Evolutionary conservation across 2,888 invertebrate genomes (phyloP), one percentile per base, ranked within the genome.

Genomic region (Phytoseiulus persimilis): DNA sequence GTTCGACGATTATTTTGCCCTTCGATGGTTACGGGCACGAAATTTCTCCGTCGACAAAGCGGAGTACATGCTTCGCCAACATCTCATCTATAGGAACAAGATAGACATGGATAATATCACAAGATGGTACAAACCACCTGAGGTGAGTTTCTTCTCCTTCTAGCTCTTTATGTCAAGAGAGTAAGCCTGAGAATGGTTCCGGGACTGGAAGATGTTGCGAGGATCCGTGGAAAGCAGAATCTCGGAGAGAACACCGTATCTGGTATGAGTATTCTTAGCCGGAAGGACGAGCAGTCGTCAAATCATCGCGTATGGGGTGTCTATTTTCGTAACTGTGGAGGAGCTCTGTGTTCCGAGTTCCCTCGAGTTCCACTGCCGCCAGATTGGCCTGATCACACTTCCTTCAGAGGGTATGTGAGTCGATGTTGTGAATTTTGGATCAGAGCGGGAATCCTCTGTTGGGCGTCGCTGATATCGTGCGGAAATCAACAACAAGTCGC

Each of bases 31-130:
- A 6, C 87, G 87, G 96, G 97, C 97, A 1, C 94, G 97, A 92
- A 95, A 95, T 93, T 97, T 96, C 95, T 95, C 97, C 92, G 92
- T 95, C 0, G 95, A 94, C 90, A 96, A 96, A 23, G 96, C 97
- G 0, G 97, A 97, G 93, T 96, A 96, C 93, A 97, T 97, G 97
- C 93, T 97, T 0, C 94, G 96, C 93, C 87, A 33, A 45, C 87
- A 87, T 33, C 87, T 87, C 33, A 87, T 87, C 45, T 87, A 87
- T 18, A 33, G 87, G 39, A 33, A 87, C 87, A 87, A 87, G 87
- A 87, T 87, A 87, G 87, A 87, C 87, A 87, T 87, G 87, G 87
- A 87, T 31, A 87, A 87, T n/a, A 87, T 87, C 87, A 87, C 87
- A n/a, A 87, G 31, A 45, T 87, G 87, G 87, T 92, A 91, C 90